phyloP scores from a whole-genome alignment of 2,113 vertebrate species.

The mouse (Mus musculus) region GRCm39 chrX:160518501-160519000 shows the following conservation, averaged over 20 bases:
- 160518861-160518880: background rate
- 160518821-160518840: background rate
- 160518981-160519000: background rate
- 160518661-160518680: background rate
- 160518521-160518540: too few relatives aligned
- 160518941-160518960: background rate
- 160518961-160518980: background rate
- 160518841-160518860: background rate
- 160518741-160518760: background rate
- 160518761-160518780: background rate
- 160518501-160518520: background rate
- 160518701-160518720: background rate
- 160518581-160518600: background rate
- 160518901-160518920: background rate
- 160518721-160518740: background rate
- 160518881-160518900: background rate
- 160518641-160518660: background rate
- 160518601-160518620: background rate
- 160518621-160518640: background rate
- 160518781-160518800: background rate
- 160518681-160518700: slow-evolving; percentile 23
- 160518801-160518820: background rate
- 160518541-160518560: too few relatives aligned
- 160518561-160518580: background rate
- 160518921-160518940: background rate